Evolutionary conservation across 92 coral and sea anemone genomes (phyloP), one percentile per base, ranked within the genome.

Genomic region (Porites cylindrica): DNA sequence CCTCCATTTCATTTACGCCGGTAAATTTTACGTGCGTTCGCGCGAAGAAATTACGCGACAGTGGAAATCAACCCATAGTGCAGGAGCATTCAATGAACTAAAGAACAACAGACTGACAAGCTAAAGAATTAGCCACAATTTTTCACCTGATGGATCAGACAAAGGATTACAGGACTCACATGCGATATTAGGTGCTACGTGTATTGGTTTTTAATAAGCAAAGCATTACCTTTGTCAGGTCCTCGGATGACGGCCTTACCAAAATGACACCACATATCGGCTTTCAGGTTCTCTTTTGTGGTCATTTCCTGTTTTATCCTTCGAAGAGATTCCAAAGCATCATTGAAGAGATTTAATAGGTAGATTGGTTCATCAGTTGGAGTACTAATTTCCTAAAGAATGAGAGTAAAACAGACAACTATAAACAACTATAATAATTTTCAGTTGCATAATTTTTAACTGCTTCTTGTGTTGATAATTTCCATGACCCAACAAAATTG

Each of bases 251-350:
- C 26, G 18, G 13, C 16, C 3, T 50, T 66, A 50, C 84, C 84
- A 66, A 80, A 66, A 24, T 80, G 84, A 66, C 84, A 80, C 84
- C 84, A 80, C 84, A 80, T 80, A 60, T 80, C 84, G 50, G 72
- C 75, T 29, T 68, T 38, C 52, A 50, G 72, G 18, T 43, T 19
- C 10, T 80, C 24, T 43, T 47, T 56, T 3, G 75, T 51, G 1
- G 7, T 32, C 23, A 10, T 12, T 23, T 80, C 63, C 5, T 12
- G 62, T 53, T 80, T 80, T 11, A 80, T 80, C 26, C 66, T 14
- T 8, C 43, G 73, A 14, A 80, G 84, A 12, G 75, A 10, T 7
- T 80, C 51, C 47, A 80, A 68, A 13, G 61, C 84, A 8, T 52
- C 54, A 24, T 6, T n/a, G 29, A 6, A 32, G 19, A 80, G 71